Base-by-base conservation (phyloP, 35 echinoderm and acorn worm species). In the Holothuria glaberrima region DNA sequence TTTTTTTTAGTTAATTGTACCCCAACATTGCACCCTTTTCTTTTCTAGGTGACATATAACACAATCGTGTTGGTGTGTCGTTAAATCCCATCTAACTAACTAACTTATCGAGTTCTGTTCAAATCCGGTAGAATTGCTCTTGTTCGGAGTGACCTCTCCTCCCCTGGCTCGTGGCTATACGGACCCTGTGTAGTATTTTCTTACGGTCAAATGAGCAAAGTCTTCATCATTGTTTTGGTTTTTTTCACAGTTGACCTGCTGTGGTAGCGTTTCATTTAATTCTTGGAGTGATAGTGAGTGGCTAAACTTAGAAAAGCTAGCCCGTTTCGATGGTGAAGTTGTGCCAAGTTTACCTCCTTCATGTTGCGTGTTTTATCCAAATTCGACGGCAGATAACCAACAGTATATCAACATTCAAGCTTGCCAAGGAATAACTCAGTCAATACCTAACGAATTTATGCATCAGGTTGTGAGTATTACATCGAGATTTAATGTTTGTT, bases 371-470 rank as follows among this genome's bases (percentile, higher is more conserved):
- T 12, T 84, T 56, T 33, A 32, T 84, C 80, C 80, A 31, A 84
- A 84, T 33, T 61, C 80, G 13, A 64, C 80, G 14, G 21, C 13
- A 26, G 29, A 31, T 12, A 63, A 59, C 27, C 12, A 31, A 25
- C 57, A 84, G 20, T 56, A 48, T 12, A 84, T 61, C n/a, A 84
- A 84, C 58, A 24, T 32, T 12, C 13, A 35, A 59, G 80, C 80
- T 63, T 84, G 80, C 59, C 80, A 84, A 63, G 80, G 80, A 3
- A 16, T 84, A 17, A 54, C 52, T 63, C 80, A 57, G 19, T 33
- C 80, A 29, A 63, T 84, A 84, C 80, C 80, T 3, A 84, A 84
- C 80, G 17, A 30, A 38, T 84, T 63, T 33, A 84, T 84, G 80
- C 58, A 84, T 38, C 52, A 62, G 33, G 31, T 5, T 48, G 80